Evolutionary conservation across 2,113 vertebrate species (phyloP).

Genomic region (Tachysurus vachellii): DNA sequence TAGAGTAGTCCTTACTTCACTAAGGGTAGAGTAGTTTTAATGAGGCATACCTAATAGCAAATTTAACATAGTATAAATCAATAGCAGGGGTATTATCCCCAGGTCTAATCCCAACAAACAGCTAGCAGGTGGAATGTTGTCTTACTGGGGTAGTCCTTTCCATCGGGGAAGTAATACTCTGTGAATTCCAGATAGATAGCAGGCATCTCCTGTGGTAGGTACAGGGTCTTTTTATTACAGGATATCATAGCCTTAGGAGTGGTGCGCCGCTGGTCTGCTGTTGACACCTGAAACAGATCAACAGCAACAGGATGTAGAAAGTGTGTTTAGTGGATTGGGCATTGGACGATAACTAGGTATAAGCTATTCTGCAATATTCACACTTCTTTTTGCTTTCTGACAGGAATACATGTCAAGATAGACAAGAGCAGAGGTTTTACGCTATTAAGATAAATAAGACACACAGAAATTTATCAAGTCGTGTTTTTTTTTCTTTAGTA

Average conservation of each 20-base stretch:
- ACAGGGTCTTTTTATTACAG: constrained; percentile 97
- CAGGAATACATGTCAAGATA: background rate
- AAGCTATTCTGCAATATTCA: background rate
- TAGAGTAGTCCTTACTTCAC: background rate
- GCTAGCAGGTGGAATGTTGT: background rate
- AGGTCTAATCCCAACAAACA: background rate
- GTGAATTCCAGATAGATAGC: constrained; percentile 96
- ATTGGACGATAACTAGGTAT: background rate
- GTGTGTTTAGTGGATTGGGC: background rate
- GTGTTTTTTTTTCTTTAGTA: no score
- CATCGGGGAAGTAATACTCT: constrained; percentile 97
- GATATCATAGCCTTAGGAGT: constrained; percentile 95
- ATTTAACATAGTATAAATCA: background rate
- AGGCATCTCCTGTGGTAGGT: constrained; percentile 97
- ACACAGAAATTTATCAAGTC: no score
- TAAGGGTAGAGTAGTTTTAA: background rate
- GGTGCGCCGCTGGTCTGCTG: constrained; percentile 90
- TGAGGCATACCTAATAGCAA: background rate
- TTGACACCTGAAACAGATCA: constrained; percentile 82
- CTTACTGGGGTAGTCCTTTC: constrained; percentile 96
- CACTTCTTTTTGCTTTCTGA: background rate
- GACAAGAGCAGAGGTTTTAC: background rate
- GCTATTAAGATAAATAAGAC: no score
- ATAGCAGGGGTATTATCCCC: background rate
- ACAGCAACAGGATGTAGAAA: background rate